phyloP scores from a whole-genome alignment of 1,140 invertebrate species.

The Antheraea pernyi region DNA sequence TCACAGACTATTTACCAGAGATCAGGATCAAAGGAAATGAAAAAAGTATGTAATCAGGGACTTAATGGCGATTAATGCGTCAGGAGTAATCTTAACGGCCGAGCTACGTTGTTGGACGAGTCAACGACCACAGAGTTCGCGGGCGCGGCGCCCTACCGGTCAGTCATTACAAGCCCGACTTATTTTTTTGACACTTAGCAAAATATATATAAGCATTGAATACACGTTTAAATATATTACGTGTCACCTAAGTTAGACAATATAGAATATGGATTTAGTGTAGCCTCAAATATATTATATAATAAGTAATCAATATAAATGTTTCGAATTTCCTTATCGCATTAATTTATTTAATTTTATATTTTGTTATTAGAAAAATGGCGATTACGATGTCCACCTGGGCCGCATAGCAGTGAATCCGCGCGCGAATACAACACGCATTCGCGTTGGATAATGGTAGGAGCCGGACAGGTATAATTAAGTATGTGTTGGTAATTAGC shows the following conservation, averaged over 20 bases:
- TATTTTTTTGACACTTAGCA: neutral
- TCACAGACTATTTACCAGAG: too few species aligned
- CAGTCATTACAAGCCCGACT: neutral
- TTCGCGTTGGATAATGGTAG: neutral
- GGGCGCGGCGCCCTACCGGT: neutral
- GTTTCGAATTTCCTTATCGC: too few species aligned
- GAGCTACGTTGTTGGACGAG: neutral
- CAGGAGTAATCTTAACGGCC: neutral
- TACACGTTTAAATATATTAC: too few species aligned
- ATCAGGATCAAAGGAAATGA: neutral
- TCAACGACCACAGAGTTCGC: neutral
- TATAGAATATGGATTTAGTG: too few species aligned
- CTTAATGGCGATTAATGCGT: neutral
- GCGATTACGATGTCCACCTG: neutral
- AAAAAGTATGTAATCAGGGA: neutral
- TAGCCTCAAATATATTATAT: too few species aligned
- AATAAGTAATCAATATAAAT: too few species aligned
- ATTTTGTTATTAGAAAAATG: too few species aligned
- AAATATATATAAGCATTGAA: neutral
- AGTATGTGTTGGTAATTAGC: slow-evolving; percentile 37
- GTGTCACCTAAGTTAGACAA: too few species aligned
- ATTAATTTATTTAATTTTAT: too few species aligned
- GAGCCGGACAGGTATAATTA: slow-evolving; percentile 23
- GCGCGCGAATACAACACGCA: too few species aligned
- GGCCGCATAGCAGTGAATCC: too few species aligned